Conservation (phyloP, 2,888 invertebrate genomes). For the Nomada fabriciana region DNA sequence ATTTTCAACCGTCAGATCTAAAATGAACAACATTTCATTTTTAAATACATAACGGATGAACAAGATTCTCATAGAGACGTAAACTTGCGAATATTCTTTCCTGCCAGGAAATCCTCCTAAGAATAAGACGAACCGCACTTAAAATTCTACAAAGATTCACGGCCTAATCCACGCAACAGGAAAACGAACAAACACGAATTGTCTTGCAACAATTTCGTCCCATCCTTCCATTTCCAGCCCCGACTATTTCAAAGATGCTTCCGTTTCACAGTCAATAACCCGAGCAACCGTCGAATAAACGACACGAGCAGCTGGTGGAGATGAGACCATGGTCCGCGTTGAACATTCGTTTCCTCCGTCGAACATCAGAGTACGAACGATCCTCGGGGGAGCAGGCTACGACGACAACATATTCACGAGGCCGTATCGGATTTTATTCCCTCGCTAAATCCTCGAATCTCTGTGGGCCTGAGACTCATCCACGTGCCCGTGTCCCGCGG, state of each 20-base stretch:
- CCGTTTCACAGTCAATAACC: conserved; percentile 22
- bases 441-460: conserved; percentile 78
- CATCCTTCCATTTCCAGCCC: not conserved
- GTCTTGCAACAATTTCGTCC: not conserved
- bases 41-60: no score
- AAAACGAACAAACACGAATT: not conserved
- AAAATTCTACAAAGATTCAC: no score
- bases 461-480: conserved; percentile 55
- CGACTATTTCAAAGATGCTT: not conserved
- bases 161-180: not conserved
- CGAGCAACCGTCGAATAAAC: conserved; percentile 35
- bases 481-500: conserved; percentile 48
- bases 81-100: no score
- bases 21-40: no score
- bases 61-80: no score
- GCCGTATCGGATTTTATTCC: conserved; percentile 78
- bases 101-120: no score
- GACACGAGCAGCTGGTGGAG: conserved; percentile 6
- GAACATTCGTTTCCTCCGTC: conserved; percentile 57
- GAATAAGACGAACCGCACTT: no score
- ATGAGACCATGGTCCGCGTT: conserved; percentile 11
- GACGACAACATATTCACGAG: conserved; percentile 75
- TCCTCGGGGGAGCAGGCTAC: conserved; percentile 37
- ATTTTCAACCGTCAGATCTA: no score
- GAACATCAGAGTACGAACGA: conserved; percentile 37